A percentile compares a stretch with the other conserved stretches of the same genome.
These are phyloP conservation scores for Xanthorhoe spadicearia DNA, from an alignment of 2,888 invertebrate species.

Conservation along the genomic window DNA sequence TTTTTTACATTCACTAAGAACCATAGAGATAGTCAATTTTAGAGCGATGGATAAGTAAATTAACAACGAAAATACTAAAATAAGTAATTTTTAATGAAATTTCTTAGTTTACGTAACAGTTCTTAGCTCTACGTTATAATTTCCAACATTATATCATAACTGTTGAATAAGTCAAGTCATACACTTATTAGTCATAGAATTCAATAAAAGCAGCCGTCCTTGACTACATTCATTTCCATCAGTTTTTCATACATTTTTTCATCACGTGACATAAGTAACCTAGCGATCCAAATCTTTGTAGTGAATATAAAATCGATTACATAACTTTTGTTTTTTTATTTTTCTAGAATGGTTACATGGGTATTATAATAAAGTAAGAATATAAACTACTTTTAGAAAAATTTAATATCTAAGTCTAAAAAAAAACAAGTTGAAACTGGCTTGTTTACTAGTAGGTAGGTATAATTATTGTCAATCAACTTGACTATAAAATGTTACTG, in stretches of 20 bases:
- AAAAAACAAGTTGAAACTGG: no score
- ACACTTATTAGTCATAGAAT: not conserved
- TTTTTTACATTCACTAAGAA: not conserved
- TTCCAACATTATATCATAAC: conserved; percentile 34
- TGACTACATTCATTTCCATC: conserved; percentile 26
- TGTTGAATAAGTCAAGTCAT: conserved; percentile 36
- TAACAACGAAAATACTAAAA: no score
- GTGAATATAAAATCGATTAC: conserved; percentile 18
- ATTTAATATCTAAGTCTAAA: no score
- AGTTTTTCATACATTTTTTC: conserved; percentile 31
- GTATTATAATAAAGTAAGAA: no score
- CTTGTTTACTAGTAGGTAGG: no score
- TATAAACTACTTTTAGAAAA: no score
- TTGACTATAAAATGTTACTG: no score
- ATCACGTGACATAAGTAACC: conserved; percentile 23
- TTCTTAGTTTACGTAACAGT: conserved; percentile 22
- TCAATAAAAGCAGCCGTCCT: conserved; percentile 17
- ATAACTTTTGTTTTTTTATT: conserved; percentile 6
- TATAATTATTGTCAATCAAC: no score
- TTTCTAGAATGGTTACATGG: no score
- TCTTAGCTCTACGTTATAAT: conserved; percentile 28
- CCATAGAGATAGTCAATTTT: no score
- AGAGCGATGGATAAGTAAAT: no score
- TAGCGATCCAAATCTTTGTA: conserved; percentile 7
- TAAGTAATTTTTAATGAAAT: no score